Evolutionary conservation across 2,797 vertebrate species (phyloP).

Genomic region (Characodon lateralis): DNA sequence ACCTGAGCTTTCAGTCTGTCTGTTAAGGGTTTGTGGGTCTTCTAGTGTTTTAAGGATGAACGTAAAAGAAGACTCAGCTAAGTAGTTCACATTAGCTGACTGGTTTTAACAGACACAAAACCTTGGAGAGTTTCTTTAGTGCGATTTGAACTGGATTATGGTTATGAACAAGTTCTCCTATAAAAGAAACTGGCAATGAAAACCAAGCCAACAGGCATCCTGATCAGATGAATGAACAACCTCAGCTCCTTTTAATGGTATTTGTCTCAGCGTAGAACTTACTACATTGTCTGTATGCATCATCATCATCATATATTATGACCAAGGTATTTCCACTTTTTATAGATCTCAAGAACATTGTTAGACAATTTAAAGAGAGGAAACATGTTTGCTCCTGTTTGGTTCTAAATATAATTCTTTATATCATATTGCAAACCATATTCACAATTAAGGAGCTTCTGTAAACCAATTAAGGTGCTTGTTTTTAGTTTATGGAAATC

Average conservation of each 20-base stretch:
- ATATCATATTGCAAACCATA: too few relatives aligned
- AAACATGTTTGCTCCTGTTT: too few relatives aligned
- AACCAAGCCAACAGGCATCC: not conserved
- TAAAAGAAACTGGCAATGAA: too few relatives aligned
- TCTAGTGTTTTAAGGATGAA: slow-evolving; percentile 21
- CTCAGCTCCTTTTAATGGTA: not conserved
- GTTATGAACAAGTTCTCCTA: too few relatives aligned
- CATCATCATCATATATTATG: too few relatives aligned
- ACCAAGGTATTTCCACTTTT: too few relatives aligned
- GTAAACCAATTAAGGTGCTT: not conserved
- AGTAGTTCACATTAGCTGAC: slow-evolving; percentile 5
- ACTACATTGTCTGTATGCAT: too few relatives aligned
- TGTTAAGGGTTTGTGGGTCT: slow-evolving; percentile 11
- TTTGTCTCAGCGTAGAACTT: too few relatives aligned
- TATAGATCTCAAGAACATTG: too few relatives aligned
- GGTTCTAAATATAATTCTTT: too few relatives aligned
- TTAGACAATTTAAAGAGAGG: too few relatives aligned
- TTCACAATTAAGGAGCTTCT: too few relatives aligned
- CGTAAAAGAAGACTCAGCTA: slow-evolving; percentile 1
- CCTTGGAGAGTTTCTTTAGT: not conserved
- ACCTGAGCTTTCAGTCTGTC: slow-evolving; percentile 42
- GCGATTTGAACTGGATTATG: not conserved
- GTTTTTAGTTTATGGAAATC: not conserved
- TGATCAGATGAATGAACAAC: not conserved
- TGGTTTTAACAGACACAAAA: not conserved